A percentile compares a stretch with the other conserved stretches of the same genome.
phyloP scores from a whole-genome alignment of 2,113 vertebrate genomes.

The Collichthys lucidus region DNA sequence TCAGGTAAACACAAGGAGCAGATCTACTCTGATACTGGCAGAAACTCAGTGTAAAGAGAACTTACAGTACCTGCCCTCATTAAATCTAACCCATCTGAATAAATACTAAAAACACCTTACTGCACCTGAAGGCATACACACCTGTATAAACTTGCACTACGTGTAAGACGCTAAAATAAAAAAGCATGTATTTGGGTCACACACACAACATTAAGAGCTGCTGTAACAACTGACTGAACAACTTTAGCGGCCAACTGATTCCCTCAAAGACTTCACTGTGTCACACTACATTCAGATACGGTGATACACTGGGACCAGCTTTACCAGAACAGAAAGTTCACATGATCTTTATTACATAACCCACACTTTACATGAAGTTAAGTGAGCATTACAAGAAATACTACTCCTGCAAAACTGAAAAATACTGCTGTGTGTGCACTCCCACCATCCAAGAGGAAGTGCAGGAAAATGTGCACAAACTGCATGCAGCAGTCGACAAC shows the following conservation, averaged over 20 bases:
- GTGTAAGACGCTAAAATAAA: neutral
- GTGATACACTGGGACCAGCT: neutral
- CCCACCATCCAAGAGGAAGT: slow-evolving; percentile 20
- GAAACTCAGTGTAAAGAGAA: too few species aligned
- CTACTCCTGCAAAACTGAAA: neutral
- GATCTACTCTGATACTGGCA: neutral
- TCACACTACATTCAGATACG: neutral
- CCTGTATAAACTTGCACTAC: neutral
- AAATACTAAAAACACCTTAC: too few species aligned
- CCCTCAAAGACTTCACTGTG: neutral
- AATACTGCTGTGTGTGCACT: slow-evolving; percentile 26
- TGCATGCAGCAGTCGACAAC: slow-evolving; percentile 18
- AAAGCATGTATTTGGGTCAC: neutral
- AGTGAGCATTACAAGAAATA: slow-evolving; percentile 10
- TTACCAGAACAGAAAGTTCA: neutral
- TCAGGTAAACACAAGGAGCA: neutral
- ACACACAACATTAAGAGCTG: neutral
- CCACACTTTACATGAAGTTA: neutral
- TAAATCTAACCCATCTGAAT: too few species aligned
- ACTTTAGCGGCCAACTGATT: neutral
- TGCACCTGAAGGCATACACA: neutral
- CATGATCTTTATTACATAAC: slow-evolving; percentile 1
- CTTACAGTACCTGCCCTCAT: too few species aligned
- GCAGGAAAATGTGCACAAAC: slow-evolving; percentile 31
- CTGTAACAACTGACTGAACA: neutral